Conservation (phyloP, 2,113 vertebrate genomes). For the Sturnira hondurensis region DNA sequence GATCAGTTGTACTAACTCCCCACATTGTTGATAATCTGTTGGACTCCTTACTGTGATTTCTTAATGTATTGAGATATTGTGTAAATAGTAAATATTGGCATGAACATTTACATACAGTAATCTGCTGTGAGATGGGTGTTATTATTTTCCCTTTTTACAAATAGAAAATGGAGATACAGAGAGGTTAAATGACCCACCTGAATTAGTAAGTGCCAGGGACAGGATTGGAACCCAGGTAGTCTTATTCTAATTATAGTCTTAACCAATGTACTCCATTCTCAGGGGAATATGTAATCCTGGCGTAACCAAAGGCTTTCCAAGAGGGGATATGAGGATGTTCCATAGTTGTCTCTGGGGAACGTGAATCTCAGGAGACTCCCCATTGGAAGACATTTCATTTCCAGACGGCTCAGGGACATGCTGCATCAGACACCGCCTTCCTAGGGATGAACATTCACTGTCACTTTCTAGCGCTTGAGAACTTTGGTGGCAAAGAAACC, state of each 20-base stretch:
- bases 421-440: background rate
- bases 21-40: background rate
- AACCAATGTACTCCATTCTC: background rate
- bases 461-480: background rate
- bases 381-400: background rate
- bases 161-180: background rate
- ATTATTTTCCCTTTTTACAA: background rate
- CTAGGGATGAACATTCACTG: background rate
- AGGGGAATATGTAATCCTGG: background rate
- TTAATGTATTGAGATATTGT: conserved; percentile 19
- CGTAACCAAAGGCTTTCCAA: background rate
- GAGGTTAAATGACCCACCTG: background rate
- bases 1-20: background rate
- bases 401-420: background rate
- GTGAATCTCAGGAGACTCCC: background rate
- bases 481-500: background rate
- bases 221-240: background rate
- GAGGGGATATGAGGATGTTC: background rate
- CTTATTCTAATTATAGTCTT: background rate
- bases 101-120: background rate
- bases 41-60: background rate
- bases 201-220: background rate
- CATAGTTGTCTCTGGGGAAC: background rate
- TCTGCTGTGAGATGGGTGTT: background rate
- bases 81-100: background rate